phyloP scores from a whole-genome alignment of 2,888 invertebrate species.

The Apeira syringaria region DNA sequence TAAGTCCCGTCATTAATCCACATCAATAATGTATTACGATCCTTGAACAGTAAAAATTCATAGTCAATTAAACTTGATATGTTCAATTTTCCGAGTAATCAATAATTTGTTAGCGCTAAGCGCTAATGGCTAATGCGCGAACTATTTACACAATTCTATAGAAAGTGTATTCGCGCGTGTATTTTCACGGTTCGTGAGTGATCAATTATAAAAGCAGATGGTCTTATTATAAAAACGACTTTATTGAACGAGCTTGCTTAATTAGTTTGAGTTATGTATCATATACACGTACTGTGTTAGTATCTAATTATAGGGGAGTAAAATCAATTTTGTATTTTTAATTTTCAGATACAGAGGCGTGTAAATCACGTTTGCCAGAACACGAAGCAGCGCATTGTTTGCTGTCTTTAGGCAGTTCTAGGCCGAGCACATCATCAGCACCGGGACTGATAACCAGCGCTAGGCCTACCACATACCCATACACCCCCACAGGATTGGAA shows the following conservation, averaged over 20 bases:
- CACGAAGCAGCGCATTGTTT: conserved; percentile 94
- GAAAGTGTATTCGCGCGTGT: conserved; percentile 29
- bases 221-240: neutral
- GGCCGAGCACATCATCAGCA: conserved; percentile 74
- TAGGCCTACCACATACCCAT: conserved; percentile 88
- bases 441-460: conserved; percentile 84
- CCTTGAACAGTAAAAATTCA: conserved; percentile 9
- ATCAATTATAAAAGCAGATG: conserved; percentile 14
- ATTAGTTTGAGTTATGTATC: too few relatives aligned
- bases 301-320: neutral
- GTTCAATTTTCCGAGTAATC: conserved; percentile 27
- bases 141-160: conserved; percentile 21
- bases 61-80: conserved; percentile 14
- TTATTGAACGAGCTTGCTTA: neutral
- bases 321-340: neutral
- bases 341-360: conserved; percentile 85
- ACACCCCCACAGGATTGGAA: conserved; percentile 71
- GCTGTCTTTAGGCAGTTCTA: conserved; percentile 87
- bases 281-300: neutral
- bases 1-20: too few relatives aligned
- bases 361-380: conserved; percentile 88
- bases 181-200: conserved; percentile 28
- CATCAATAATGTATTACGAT: too few relatives aligned
- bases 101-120: conserved; percentile 13
- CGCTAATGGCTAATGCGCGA: conserved; percentile 16